Evolutionary conservation across 2,888 invertebrate species (phyloP), one percentile per base, ranked within the genome.

Genomic region (Junonia oenone): DNA sequence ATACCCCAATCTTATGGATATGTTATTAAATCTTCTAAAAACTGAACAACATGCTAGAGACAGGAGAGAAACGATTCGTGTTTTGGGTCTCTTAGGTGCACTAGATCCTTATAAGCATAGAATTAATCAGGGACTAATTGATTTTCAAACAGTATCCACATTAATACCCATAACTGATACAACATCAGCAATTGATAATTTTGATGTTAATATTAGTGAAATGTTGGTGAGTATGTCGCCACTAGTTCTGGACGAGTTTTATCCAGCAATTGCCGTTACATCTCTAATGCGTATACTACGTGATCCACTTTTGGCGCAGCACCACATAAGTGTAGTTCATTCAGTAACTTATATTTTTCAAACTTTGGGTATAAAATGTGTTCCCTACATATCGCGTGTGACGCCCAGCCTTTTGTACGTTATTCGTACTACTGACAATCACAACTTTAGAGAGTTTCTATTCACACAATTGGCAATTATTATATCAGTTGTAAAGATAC

Each of bases 101-200:
- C 91, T 99, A 68, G 99, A 99, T 91, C 99, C 99, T 0, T 99
- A 99, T 85, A 97, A 97, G 72, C 97, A 99, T 77, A 99, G 98
- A 89, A 96, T 99, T 85, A 97, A 97, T 80, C 93, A 97, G 60
- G 99, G 99, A 0, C 92, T 97, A 64, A 97, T 98, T 52, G 97
- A 98, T 74, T 95, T 95, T 58, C 96, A 96, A 78, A 94, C 93
- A 6, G 94, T 95, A 63, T 94, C 96, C 0, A 94, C 95, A 6
- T 90, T 97, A 31, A 95, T 97, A 56, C 95, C 97, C 0, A 92
- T 95, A 68, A 92, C 93, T 1, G 92, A 94, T 73, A 91, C 93
- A 0, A 88, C 92, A 9, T 94, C 94, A 60, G 91, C 92, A 37
- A 93, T 93, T 63, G 91, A 92, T 9, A 77, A 73, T 62, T 76